phyloP scores from a whole-genome alignment of 2,113 vertebrate species.

The Onychostruthus taczanowskii region DNA sequence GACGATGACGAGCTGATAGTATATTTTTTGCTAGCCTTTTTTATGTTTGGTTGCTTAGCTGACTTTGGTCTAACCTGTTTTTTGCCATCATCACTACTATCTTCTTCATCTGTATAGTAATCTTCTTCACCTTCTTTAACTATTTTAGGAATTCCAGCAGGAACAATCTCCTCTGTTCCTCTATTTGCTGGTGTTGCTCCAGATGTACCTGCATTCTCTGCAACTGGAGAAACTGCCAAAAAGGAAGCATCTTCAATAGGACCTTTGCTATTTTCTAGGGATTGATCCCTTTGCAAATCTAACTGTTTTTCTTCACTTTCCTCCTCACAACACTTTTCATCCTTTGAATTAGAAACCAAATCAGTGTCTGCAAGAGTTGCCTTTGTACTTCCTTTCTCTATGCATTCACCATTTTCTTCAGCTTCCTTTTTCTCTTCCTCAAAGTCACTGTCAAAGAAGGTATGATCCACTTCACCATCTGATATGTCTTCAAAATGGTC shows the following conservation, averaged over 20 bases:
- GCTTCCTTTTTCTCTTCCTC: slow-evolving; percentile 71
- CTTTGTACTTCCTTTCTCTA: slow-evolving; percentile 20
- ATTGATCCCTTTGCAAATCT: background rate
- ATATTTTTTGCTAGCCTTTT: slow-evolving; percentile 73
- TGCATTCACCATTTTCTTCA: slow-evolving; percentile 18
- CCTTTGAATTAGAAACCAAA: background rate
- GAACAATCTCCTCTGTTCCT: slow-evolving; percentile 42
- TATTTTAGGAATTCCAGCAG: slow-evolving; percentile 66
- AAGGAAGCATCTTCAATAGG: background rate
- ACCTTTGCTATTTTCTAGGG: background rate
- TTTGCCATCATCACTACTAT: slow-evolving; percentile 77
- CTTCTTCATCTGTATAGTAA: slow-evolving; percentile 78
- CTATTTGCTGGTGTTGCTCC: slow-evolving; percentile 24
- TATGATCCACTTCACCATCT: slow-evolving; percentile 91
- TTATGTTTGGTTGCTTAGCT: slow-evolving; percentile 66
- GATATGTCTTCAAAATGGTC: slow-evolving; percentile 75
- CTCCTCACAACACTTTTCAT: slow-evolving; percentile 22
- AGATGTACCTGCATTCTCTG: slow-evolving; percentile 34
- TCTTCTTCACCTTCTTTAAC: slow-evolving; percentile 70
- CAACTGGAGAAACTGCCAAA: background rate
- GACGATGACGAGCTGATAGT: slow-evolving; percentile 61
- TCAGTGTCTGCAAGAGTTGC: background rate
- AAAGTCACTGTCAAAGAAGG: slow-evolving; percentile 93
- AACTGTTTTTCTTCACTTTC: slow-evolving; percentile 33
- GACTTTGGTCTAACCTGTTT: slow-evolving; percentile 55